Base-by-base conservation (phyloP, 2,113 vertebrate species). In the Cacatua alba region DNA sequence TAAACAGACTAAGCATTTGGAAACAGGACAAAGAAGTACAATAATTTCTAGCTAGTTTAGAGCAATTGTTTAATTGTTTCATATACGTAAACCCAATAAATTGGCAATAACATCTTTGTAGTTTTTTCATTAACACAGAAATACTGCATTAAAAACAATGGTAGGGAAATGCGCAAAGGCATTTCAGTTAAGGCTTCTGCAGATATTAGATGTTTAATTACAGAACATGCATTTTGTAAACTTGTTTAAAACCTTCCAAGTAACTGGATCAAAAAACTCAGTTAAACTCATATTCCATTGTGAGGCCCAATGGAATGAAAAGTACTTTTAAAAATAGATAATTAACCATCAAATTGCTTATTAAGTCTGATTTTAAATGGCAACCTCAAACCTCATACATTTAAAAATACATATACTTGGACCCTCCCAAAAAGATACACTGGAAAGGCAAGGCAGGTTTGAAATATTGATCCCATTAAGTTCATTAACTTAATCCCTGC, bases 111-210 rank as follows among this genome's bases (percentile, higher is more conserved):
- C 37, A 77, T 62, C 17, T 51, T 44, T 23, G 18, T 51, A 62
- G 28, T 74, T 48, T 93, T 87, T 80, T 62, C 74, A 82, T 94
- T 87, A 82, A 80, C 43, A 63, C 55, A 93, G 87, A 88, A 71
- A 78, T 64, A 64, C 15, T 78, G 64, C 48, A 81, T 88, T 77
- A 70, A 86, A 91, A 83, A 83, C 82, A 90, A 65, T 28, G 10
- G 74, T 49, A 86, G 28, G 20, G 86, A 93, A 95, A 96, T 7
- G 41, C 85, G 83, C 67, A 74, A 62, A 85, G 25, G 64, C 88
- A 80, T 95, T 90, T 90, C 78, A 86, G 46, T 96, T 97, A 96
- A 96, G 94, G 96, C 95, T 93, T 88, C 94, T 95, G 88, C 63
- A 92, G 63, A 80, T 82, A 72, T 2, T 81, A 17, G 33, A 80